phyloP scores from a whole-genome alignment of 2,888 invertebrate genomes.

The Mesorhabditis belari region DNA sequence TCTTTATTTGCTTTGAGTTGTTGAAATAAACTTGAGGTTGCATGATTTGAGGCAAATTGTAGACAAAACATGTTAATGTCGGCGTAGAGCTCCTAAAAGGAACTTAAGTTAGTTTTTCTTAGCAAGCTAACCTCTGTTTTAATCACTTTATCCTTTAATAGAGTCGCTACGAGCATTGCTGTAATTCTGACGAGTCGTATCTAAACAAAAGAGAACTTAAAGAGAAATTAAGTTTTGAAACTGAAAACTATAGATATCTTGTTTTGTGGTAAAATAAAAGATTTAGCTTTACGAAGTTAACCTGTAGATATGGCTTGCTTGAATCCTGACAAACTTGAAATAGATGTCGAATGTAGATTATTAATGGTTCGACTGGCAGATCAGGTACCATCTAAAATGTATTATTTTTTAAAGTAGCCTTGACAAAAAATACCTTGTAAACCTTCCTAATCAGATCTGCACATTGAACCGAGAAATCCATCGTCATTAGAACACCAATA shows the following conservation, averaged over 20 bases:
- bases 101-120: neutral
- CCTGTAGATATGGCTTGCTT: neutral
- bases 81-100: neutral
- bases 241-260: too few species aligned
- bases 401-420: neutral
- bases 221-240: too few species aligned
- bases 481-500: neutral
- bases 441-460: neutral
- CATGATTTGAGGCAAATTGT: neutral
- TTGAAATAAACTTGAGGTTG: neutral
- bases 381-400: neutral
- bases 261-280: too few species aligned
- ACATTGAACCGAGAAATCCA: neutral
- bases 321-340: neutral
- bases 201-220: neutral
- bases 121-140: neutral
- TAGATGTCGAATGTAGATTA: neutral
- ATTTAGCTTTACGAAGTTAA: too few species aligned
- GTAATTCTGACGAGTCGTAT: neutral
- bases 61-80: neutral
- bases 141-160: neutral
- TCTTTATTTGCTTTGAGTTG: neutral
- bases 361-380: neutral
- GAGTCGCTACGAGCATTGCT: neutral
- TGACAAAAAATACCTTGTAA: neutral